phyloP scores from a whole-genome alignment of 92 coral and sea anemone species.

The Siderastrea radians region DNA sequence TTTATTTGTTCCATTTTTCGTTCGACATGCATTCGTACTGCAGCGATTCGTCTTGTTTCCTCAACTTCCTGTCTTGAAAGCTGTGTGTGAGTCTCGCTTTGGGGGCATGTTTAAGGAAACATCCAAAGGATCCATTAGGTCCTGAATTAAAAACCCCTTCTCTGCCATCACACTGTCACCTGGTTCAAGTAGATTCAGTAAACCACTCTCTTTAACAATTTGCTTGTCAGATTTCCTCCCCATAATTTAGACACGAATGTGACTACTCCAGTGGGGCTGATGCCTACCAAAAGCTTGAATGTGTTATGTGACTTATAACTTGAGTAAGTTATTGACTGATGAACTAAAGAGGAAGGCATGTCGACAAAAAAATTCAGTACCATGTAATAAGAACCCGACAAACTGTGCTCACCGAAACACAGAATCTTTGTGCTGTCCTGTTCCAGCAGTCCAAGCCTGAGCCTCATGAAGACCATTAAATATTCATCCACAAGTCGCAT shows the following conservation, averaged over 20 bases:
- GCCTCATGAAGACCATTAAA: no score
- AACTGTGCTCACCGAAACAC: no score
- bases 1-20: conserved; percentile 53
- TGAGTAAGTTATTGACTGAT: conserved; percentile 7
- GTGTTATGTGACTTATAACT: conserved; percentile 42
- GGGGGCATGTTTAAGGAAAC: conserved; percentile 55
- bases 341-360: conserved; percentile 27
- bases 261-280: conserved; percentile 63
- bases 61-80: conserved; percentile 65
- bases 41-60: conserved; percentile 61
- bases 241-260: conserved; percentile 47
- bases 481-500: no score
- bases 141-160: conserved; percentile 39
- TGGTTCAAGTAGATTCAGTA: conserved; percentile 33
- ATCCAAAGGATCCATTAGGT: conserved; percentile 30
- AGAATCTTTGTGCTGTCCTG: no score
- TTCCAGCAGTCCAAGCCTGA: no score
- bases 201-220: conserved; percentile 36
- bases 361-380: conserved; percentile 18
- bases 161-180: conserved; percentile 66
- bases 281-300: conserved; percentile 59
- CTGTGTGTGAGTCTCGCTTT: conserved; percentile 40
- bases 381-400: no score
- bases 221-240: conserved; percentile 69
- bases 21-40: conserved; percentile 47